Conservation (phyloP, 2,888 invertebrate genomes). For the Andrena camellia region DNA sequence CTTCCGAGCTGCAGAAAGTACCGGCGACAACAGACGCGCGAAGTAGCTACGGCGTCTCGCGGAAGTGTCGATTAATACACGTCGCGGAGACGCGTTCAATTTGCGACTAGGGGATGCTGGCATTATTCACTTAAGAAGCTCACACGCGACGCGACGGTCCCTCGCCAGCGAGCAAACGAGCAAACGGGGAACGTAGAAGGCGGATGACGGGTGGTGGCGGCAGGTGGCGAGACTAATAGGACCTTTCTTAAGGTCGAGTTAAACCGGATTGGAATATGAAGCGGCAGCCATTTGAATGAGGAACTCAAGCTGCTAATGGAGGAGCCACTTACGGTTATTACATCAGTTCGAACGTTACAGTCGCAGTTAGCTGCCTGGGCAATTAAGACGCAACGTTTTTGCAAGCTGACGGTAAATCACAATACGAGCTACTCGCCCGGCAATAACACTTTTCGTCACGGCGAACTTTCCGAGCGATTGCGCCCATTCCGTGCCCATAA, state of each 20-base stretch:
- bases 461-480: slow-evolving; percentile 53
- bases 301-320: slow-evolving; percentile 68
- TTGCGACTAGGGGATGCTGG: slow-evolving; percentile 52
- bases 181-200: slow-evolving; percentile 10
- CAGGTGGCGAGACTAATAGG: slow-evolving; percentile 74
- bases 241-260: slow-evolving; percentile 70
- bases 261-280: slow-evolving; percentile 67
- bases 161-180: slow-evolving; percentile 29
- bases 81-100: slow-evolving; percentile 61
- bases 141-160: slow-evolving; percentile 64
- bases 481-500: slow-evolving; percentile 19
- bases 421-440: slow-evolving; percentile 31
- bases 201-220: slow-evolving; percentile 61
- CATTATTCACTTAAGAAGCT: slow-evolving; percentile 68
- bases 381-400: slow-evolving; percentile 64
- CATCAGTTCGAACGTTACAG: slow-evolving; percentile 62
- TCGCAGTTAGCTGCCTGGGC: slow-evolving; percentile 21
- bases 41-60: slow-evolving; percentile 52
- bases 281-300: slow-evolving; percentile 71
- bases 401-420: slow-evolving; percentile 37
- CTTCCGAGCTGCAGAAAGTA: not conserved
- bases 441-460: slow-evolving; percentile 51
- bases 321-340: slow-evolving; percentile 71
- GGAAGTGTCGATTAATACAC: slow-evolving; percentile 67
- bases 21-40: slow-evolving; percentile 20